Conservation (phyloP, 2,888 invertebrate species). For the Volucella bombylans region DNA sequence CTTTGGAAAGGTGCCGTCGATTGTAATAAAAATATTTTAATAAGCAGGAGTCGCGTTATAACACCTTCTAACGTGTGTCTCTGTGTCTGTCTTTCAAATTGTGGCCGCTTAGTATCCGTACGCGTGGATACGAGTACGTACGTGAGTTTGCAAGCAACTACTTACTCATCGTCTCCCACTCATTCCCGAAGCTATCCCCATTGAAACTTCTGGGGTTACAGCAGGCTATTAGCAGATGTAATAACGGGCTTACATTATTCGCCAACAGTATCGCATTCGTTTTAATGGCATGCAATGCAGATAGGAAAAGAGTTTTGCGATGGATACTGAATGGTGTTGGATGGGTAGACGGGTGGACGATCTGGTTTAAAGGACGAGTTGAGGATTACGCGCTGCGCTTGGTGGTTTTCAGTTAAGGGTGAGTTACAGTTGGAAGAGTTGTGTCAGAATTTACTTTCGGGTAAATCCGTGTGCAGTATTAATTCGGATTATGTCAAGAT, state of each 20-base stretch:
- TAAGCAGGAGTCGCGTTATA: slow-evolving; percentile 66
- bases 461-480: slow-evolving; percentile 67
- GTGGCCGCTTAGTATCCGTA: slow-evolving; percentile 1
- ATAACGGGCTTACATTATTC: slow-evolving; percentile 73
- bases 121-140: slow-evolving; percentile 20
- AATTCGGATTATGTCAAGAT: slow-evolving; percentile 72
- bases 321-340: neutral
- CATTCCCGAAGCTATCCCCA: neutral
- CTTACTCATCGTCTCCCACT: neutral
- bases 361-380: neutral
- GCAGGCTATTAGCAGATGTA: slow-evolving; percentile 72
- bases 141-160: slow-evolving; percentile 11
- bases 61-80: slow-evolving; percentile 59
- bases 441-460: slow-evolving; percentile 51
- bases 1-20: slow-evolving; percentile 59
- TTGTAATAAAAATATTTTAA: slow-evolving; percentile 72
- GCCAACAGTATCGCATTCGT: slow-evolving; percentile 69
- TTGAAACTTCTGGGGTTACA: slow-evolving; percentile 47
- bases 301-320: slow-evolving; percentile 45
- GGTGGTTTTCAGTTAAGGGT: neutral
- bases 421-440: neutral
- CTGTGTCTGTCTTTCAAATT: neutral
- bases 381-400: slow-evolving; percentile 46
- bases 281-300: slow-evolving; percentile 71
- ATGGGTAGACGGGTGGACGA: no score